These are phyloP conservation scores for Drosophila serrata DNA, from an alignment of 1,140 invertebrate genomes.

Conservation along the genomic window DNA sequence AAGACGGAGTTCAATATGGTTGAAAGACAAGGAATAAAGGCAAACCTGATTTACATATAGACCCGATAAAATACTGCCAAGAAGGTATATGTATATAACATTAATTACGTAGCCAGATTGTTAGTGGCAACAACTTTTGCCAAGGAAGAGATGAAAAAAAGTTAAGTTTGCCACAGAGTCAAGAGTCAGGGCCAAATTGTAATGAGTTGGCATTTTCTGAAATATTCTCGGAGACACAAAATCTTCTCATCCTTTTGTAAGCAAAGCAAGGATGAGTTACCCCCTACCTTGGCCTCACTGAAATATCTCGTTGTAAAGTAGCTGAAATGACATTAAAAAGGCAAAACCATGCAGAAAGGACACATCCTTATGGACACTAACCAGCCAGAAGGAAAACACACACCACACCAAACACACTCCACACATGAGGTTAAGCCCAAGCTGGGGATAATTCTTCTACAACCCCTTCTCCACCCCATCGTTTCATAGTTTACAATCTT, in stretches of 20 bases:
- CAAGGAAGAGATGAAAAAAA: conserved; percentile 16
- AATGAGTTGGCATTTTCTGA: conserved; percentile 80
- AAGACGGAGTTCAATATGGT: conserved; percentile 36
- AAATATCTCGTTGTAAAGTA: conserved; percentile 70
- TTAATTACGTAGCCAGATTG: conserved; percentile 53
- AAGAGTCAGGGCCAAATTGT: conserved; percentile 72
- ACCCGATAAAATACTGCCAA: neutral
- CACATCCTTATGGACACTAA: conserved; percentile 53
- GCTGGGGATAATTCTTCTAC: conserved; percentile 39
- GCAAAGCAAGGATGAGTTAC: neutral
- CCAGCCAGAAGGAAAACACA: conserved; percentile 30
- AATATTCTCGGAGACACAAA: conserved; percentile 58
- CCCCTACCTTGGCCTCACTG: conserved; percentile 12
- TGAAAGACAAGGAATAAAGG: no score
- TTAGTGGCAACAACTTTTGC: conserved; percentile 31
- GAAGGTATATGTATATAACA: conserved; percentile 17
- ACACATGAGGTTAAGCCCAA: conserved; percentile 19
- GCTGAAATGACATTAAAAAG: conserved; percentile 80
- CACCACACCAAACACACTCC: no score
- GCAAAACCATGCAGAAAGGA: conserved; percentile 58
- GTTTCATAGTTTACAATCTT: conserved; percentile 80
- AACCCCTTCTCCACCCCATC: conserved; percentile 31
- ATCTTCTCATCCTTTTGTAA: conserved; percentile 19
- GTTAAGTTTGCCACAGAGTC: no score
- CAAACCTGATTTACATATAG: neutral